Evolutionary conservation across 2,888 invertebrate genomes (phyloP), one percentile per base, ranked within the genome.

Genomic region (Anoplius nigerrimus): DNA sequence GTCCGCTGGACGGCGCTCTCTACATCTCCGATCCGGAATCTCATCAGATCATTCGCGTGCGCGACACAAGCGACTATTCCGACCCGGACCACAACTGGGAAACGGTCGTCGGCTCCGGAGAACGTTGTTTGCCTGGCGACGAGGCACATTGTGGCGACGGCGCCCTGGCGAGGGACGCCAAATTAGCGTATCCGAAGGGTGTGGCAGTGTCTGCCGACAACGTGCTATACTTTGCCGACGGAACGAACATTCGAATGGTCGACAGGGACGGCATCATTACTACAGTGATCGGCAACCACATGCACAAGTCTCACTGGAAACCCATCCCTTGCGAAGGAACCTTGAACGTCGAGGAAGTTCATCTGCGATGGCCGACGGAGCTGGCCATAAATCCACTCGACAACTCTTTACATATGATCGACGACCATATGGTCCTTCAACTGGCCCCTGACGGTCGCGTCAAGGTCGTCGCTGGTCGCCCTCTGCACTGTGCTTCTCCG

Each of bases 111-210:
- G 98, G 98, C 0, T 97, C 97, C 0, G 98, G 98, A 0, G 96
- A 97, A 88, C 92, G 98, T 77, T 98, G 98, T 87, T 90, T 97
- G 2, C 97, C 97, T 0, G 97, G 97, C 2, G 97, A 97, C 86
- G 96, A 97, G 86, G 96, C 97, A 0, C 96, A 97, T 82, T 99
- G 99, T 88, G 99, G 99, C 0, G 99, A 99, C 86, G 98, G 97
- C 0, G 97, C 97, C 0, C 89, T 95, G 54, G 98, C 98, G 0
- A 92, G 95, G 64, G 96, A 97, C 85, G 98, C 99, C 0, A 97
- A 97, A 87, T 91, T 99, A 6, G 96, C 97, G 0, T 98, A 97
- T 88, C 98, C 98, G 0, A 99, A 99, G 91, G 98, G 98, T 81
- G 96, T 98, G 15, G 97, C 98, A 0, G 96, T 98, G 0, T 96